Percentiles rank a stretch among this genome's conserved stretches.
Conservation (phyloP, 2,888 invertebrate genomes). For the Acrobasis suavella region DNA sequence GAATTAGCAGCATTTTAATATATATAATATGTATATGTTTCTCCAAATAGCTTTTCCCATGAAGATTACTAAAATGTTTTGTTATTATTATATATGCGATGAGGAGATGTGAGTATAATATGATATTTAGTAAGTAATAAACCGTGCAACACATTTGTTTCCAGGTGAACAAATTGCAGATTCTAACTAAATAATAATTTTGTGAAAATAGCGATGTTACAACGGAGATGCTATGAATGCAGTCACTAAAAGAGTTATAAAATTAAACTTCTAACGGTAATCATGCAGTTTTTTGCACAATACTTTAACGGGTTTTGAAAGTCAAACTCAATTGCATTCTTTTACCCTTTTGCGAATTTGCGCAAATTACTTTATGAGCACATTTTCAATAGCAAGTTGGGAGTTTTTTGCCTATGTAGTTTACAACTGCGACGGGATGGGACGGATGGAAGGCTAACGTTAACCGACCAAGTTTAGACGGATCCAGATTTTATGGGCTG, state of each 20-base stretch:
- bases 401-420: conserved; percentile 60
- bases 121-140: too few species aligned
- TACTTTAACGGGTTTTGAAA: conserved; percentile 68
- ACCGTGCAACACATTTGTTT: not conserved
- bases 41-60: too few species aligned
- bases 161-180: not conserved
- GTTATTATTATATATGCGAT: too few species aligned
- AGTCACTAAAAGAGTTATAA: conserved; percentile 53
- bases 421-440: conserved; percentile 62
- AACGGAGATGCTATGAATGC: conserved; percentile 25
- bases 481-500: conserved; percentile 53
- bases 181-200: conserved; percentile 30
- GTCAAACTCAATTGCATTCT: conserved; percentile 56
- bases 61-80: too few species aligned
- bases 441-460: conserved; percentile 46
- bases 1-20: too few species aligned
- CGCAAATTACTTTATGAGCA: conserved; percentile 80
- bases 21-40: too few species aligned
- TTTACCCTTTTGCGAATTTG: conserved; percentile 80
- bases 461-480: conserved; percentile 51
- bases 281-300: conserved; percentile 48
- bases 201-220: conserved; percentile 42
- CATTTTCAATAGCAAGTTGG: conserved; percentile 56
- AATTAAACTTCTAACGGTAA: conserved; percentile 57
- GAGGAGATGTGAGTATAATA: too few species aligned